phyloP scores from a whole-genome alignment of 2,888 invertebrate species.

The Pegoplata infirma region DNA sequence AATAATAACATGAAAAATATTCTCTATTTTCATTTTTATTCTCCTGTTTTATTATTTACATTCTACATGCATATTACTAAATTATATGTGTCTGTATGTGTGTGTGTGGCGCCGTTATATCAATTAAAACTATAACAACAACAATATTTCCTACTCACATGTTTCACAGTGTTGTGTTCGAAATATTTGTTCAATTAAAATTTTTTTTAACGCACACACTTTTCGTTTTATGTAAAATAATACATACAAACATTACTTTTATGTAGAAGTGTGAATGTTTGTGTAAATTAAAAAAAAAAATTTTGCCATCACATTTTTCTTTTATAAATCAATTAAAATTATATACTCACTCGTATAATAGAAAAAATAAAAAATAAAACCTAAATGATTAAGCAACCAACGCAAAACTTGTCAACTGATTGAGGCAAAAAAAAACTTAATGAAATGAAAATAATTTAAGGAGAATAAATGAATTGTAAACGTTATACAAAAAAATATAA shows the following conservation, averaged over 20 bases:
- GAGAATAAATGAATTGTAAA: not conserved
- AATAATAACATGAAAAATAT: not conserved
- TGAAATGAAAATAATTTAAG: not conserved
- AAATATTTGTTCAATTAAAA: constrained; percentile 19
- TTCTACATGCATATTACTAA: not conserved
- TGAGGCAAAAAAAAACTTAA: not conserved
- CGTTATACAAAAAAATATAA: not conserved
- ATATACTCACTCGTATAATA: not conserved
- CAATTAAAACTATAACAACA: constrained; percentile 35
- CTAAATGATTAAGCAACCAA: not conserved
- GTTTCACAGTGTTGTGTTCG: not conserved
- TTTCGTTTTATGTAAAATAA: not conserved
- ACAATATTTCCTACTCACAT: not conserved
- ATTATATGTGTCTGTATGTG: not conserved
- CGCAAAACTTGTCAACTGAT: constrained; percentile 15
- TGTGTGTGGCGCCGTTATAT: constrained; percentile 35
- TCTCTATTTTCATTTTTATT: not conserved
- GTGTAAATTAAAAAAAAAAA: not conserved
- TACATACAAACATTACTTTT: constrained; percentile 4
- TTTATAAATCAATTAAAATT: constrained; percentile 1
- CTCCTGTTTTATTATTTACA: constrained; percentile 5
- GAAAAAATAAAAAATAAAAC: not conserved
- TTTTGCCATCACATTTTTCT: not conserved
- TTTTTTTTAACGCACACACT: constrained; percentile 1
- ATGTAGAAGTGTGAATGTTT: constrained; percentile 10